Conservation (phyloP, 2,797 vertebrate species). For the Morelia viridis region DNA sequence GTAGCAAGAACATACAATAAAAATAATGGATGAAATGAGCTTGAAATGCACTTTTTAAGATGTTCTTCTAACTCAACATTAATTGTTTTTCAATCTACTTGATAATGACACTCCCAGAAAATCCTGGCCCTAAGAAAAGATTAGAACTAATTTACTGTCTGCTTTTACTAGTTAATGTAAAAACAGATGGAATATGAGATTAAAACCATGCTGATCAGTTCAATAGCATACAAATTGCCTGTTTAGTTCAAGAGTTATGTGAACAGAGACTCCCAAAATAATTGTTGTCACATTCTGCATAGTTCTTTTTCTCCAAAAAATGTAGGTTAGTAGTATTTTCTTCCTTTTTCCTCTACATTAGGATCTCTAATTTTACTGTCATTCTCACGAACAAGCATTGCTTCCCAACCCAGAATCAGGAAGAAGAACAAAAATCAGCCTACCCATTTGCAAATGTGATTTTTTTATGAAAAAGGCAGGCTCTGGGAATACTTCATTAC, state of each 20-base stretch:
- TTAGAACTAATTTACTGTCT: constrained; percentile 57
- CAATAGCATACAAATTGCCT: constrained; percentile 40
- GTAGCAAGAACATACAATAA: not conserved
- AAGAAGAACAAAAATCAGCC: constrained; percentile 44
- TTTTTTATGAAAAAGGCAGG: constrained; percentile 55
- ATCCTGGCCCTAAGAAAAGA: constrained; percentile 56
- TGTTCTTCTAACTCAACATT: constrained; percentile 4
- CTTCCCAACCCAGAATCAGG: constrained; percentile 34
- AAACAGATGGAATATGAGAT: constrained; percentile 66
- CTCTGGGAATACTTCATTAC: constrained; percentile 68
- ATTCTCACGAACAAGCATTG: accelerated
- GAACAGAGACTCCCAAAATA: constrained; percentile 33
- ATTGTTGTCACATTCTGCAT: constrained; percentile 22
- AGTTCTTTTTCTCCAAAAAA: not conserved
- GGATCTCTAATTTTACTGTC: constrained; percentile 1
- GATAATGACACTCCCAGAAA: constrained; percentile 30
- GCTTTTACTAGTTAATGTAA: constrained; percentile 55
- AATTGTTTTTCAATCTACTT: constrained; percentile 19
- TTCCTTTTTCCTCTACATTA: not conserved
- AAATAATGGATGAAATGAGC: not conserved
- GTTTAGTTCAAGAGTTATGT: constrained; percentile 46
- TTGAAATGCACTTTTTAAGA: not conserved
- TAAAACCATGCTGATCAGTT: constrained; percentile 45
- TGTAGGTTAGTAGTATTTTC: not conserved
- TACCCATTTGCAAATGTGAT: constrained; percentile 56